Evolutionary conservation across 2,888 invertebrate species (phyloP).

Genomic region (Timandra comae): DNA sequence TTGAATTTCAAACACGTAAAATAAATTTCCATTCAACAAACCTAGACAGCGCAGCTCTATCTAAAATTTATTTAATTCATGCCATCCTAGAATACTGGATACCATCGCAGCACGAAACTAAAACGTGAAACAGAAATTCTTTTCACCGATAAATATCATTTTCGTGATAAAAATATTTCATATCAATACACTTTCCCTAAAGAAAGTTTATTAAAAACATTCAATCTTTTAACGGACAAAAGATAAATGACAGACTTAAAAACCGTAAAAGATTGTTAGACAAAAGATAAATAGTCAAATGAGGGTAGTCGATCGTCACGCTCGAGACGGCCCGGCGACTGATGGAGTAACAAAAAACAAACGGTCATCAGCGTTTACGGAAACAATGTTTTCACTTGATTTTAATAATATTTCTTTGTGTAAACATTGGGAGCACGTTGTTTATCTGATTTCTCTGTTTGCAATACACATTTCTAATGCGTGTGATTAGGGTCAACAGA

Average conservation of each 20-base stretch:
- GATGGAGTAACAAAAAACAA: conserved; percentile 21
- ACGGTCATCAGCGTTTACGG: conserved; percentile 21
- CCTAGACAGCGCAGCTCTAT: conserved; percentile 13
- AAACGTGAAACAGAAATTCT: conserved; percentile 16
- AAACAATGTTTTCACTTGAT: conserved; percentile 39
- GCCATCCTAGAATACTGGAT: conserved; percentile 30
- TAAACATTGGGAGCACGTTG: conserved; percentile 26
- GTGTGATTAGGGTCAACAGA: conserved; percentile 50
- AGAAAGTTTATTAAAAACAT: conserved; percentile 32
- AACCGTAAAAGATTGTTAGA: conserved; percentile 33
- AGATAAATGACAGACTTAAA: conserved; percentile 26
- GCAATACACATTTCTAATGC: conserved; percentile 44
- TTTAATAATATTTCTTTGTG: conserved; percentile 35
- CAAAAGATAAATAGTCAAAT: conserved; percentile 38
- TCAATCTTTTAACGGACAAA: conserved; percentile 21
- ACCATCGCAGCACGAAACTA: conserved; percentile 26
- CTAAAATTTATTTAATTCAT: conserved; percentile 27
- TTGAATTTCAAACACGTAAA: too few species aligned
- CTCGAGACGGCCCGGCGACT: conserved; percentile 13
- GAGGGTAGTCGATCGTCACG: conserved; percentile 29
- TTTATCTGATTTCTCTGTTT: conserved; percentile 40
- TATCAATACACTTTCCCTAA: conserved; percentile 28
- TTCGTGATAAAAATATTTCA: conserved; percentile 34
- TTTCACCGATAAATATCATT: conserved; percentile 12
- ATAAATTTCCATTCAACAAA: conserved; percentile 2